Percentiles rank a stretch among this genome's conserved stretches.
Evolutionary conservation across 1,140 invertebrate genomes (phyloP).

Genomic region (Delia radicum): DNA sequence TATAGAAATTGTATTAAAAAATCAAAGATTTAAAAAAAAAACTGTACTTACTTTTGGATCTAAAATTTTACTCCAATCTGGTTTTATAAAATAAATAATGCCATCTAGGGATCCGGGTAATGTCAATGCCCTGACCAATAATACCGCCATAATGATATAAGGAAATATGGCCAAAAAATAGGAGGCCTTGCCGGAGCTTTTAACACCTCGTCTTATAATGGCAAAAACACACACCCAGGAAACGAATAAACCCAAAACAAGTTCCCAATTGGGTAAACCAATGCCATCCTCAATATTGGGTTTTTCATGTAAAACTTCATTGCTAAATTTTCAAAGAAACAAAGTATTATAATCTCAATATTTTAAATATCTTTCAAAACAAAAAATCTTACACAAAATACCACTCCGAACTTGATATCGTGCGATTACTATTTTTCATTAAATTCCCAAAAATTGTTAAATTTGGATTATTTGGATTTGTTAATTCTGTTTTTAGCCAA

Average conservation of each 20-base stretch:
- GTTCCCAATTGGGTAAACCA: constrained; percentile 71
- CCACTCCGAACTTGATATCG: constrained; percentile 62
- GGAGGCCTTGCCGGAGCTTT: constrained; percentile 75
- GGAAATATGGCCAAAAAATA: constrained; percentile 87
- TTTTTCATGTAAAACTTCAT: constrained; percentile 68
- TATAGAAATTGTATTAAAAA: too few relatives aligned
- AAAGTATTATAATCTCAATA: not conserved
- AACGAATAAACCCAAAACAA: constrained; percentile 73
- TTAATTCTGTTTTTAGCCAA: not conserved
- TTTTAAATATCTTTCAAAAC: not conserved
- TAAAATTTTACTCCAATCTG: constrained; percentile 69
- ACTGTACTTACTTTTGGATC: constrained; percentile 71
- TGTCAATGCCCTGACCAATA: constrained; percentile 72
- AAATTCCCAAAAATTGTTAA: constrained; percentile 25
- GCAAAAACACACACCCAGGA: constrained; percentile 79
- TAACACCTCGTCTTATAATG: constrained; percentile 74
- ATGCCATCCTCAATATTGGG: constrained; percentile 71
- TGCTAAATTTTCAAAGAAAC: constrained; percentile 56
- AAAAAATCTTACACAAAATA: constrained; percentile 61
- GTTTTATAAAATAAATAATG: constrained; percentile 75
- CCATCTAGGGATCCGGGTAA: constrained; percentile 74
- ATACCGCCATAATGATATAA: constrained; percentile 76
- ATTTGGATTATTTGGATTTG: constrained; percentile 10
- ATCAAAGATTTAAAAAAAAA: too few relatives aligned
- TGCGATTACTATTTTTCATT: constrained; percentile 25